Evolutionary conservation across 2,888 invertebrate species (phyloP), one percentile per base, ranked within the genome.

Genomic region (Microctonus brassicae): DNA sequence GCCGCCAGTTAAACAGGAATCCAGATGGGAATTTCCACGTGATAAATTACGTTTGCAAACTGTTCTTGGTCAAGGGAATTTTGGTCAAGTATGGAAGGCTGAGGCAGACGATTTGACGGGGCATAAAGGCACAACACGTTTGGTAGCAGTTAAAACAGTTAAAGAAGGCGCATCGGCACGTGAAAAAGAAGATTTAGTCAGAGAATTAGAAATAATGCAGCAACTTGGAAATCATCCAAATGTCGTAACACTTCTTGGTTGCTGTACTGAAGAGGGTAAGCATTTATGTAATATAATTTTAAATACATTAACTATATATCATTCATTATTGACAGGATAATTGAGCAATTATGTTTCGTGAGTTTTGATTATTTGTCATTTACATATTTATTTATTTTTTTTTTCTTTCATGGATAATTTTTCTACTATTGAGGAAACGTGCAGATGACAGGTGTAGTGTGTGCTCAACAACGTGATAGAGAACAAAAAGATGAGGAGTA

Each of bases 71-170:
- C 94, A 95, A 88, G 95, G 95, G 39, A 94, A 95, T 87, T 95
- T 95, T 85, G 95, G 95, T 26, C 94, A 93, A 90, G 93, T 92
- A 20, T 95, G 95, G 94, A 94, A 94, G 88, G 95, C 95, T 3
- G 94, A 95, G 86, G 95, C 95, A 0, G 94, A 94, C 79, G 94
- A 94, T 81, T 88, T 95, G 69, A 92, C 92, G 60, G 94, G 93
- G 0, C 94, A 94, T 81, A 91, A 93, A 76, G 94, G 94, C 0
- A 90, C 94, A 73, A 94, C 94, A 22, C 89, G 94, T 71, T 90
- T 94, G 74, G 95, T 95, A n/a, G 95, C 95, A 4, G 95, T 95
- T 7, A 95, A 95, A 86, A 94, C 93, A 10, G 93, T 94, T 68
- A 93, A 95, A 82, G 94, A 94, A 78, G 92, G 93, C 47, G 94